Percentiles rank a stretch among this genome's conserved stretches.
Conservation (phyloP, 2,113 vertebrate species). For the Phoenicopterus ruber region DNA sequence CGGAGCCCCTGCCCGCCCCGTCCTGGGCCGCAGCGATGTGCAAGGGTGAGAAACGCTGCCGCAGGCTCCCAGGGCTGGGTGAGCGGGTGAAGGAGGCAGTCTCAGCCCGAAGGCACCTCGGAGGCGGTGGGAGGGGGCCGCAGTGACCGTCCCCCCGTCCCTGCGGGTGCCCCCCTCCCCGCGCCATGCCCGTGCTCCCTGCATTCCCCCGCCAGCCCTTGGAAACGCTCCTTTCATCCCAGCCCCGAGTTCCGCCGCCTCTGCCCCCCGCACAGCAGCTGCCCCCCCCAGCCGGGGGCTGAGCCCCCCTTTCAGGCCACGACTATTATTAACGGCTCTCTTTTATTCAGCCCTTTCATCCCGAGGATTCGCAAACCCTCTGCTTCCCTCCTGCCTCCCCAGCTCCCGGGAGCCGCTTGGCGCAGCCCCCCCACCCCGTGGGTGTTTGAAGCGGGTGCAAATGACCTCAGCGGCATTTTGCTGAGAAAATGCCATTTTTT, state of each 20-base stretch:
- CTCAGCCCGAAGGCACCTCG: not conserved
- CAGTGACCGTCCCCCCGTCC: not conserved
- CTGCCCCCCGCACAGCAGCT: not conserved
- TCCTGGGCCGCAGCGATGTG: accelerated
- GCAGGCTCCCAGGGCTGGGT: not conserved
- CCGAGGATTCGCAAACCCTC: not conserved
- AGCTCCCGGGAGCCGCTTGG: not conserved
- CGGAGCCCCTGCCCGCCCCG: accelerated
- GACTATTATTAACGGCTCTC: not conserved
- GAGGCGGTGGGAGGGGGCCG: accelerated
- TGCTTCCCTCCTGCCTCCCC: not conserved
- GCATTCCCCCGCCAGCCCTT: not conserved
- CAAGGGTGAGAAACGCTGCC: accelerated
- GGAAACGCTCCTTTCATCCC: conserved; percentile 35
- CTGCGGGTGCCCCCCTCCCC: not conserved
- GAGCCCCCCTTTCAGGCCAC: not conserved
- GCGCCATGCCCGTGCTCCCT: not conserved
- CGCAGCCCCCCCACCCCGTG: not conserved
- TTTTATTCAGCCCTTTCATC: conserved; percentile 41
- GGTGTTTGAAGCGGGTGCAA: not conserved
- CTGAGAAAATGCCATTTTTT: not conserved
- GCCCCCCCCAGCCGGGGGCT: not conserved
- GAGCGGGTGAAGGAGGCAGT: not conserved
- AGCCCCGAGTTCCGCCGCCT: not conserved
- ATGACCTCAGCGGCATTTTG: not conserved